A percentile compares a stretch with the other conserved stretches of the same genome.
Conservation (phyloP, 2,797 vertebrate genomes). For the Sternarchorhynchus goeldii region DNA sequence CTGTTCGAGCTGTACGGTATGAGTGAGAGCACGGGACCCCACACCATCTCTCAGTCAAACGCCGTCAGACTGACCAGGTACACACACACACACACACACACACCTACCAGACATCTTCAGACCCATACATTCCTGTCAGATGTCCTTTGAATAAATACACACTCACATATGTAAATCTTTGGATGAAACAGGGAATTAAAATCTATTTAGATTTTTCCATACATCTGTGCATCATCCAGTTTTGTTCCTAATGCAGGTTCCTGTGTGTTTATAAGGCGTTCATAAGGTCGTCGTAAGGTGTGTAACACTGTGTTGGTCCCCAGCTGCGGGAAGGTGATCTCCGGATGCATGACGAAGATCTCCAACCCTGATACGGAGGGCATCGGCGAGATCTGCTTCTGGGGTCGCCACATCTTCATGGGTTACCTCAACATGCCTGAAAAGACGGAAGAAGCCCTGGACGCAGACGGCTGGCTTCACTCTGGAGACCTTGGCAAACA, state of each 20-base stretch:
- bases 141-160: too few species aligned
- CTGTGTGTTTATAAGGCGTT: background rate
- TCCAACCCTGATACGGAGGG: constrained; percentile 75
- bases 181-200: too few species aligned
- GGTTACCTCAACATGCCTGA: constrained; percentile 89
- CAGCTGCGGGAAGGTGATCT: constrained; percentile 86
- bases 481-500: constrained; percentile 89
- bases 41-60: constrained; percentile 70
- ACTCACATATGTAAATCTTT: too few species aligned
- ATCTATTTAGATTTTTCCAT: too few species aligned
- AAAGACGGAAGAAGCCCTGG: constrained; percentile 81
- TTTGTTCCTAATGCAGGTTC: background rate
- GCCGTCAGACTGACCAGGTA: constrained; percentile 84
- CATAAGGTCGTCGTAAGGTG: background rate
- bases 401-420: constrained; percentile 96
- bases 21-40: constrained; percentile 90
- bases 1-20: constrained; percentile 90
- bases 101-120: background rate
- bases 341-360: constrained; percentile 82
- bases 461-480: constrained; percentile 89
- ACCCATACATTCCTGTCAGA: background rate
- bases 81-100: constrained; percentile 6
- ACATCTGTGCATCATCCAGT: background rate
- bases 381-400: constrained; percentile 87
- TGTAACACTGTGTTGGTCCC: background rate